Evolutionary conservation across 2,113 vertebrate genomes (phyloP).

Genomic region (Vulpes ferrilata): DNA sequence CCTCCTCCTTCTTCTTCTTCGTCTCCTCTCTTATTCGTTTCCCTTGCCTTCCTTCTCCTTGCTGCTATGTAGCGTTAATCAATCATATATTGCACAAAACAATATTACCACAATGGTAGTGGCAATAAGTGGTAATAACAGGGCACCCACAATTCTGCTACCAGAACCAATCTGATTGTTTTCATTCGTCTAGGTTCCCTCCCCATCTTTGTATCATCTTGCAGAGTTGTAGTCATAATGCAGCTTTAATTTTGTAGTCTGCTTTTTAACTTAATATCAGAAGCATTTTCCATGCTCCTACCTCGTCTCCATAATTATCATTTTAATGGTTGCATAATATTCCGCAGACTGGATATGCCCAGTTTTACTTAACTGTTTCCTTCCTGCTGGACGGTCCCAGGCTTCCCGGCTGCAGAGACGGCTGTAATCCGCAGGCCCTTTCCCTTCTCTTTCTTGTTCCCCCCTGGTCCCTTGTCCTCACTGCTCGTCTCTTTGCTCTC

Average conservation of each 20-base stretch:
- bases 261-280: constrained; percentile 63
- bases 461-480: background rate
- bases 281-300: constrained; percentile 44
- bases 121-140: background rate
- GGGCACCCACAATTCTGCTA: background rate
- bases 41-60: background rate
- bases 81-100: background rate
- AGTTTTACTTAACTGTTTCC: constrained; percentile 50
- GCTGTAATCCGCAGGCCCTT: fast-evolving
- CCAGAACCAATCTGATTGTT: background rate
- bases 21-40: background rate
- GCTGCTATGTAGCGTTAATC: background rate
- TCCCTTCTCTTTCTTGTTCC: background rate
- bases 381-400: background rate
- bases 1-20: background rate
- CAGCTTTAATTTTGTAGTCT: constrained; percentile 51
- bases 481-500: background rate
- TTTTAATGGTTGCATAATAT: constrained; percentile 53
- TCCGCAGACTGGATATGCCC: background rate
- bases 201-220: constrained; percentile 16
- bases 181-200: background rate
- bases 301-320: constrained; percentile 37
- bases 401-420: background rate
- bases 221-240: constrained; percentile 25
- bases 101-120: background rate